A percentile compares a stretch with the other conserved stretches of the same genome.
Conservation (phyloP, 1,140 invertebrate species). For the Drosophila orena region DNA sequence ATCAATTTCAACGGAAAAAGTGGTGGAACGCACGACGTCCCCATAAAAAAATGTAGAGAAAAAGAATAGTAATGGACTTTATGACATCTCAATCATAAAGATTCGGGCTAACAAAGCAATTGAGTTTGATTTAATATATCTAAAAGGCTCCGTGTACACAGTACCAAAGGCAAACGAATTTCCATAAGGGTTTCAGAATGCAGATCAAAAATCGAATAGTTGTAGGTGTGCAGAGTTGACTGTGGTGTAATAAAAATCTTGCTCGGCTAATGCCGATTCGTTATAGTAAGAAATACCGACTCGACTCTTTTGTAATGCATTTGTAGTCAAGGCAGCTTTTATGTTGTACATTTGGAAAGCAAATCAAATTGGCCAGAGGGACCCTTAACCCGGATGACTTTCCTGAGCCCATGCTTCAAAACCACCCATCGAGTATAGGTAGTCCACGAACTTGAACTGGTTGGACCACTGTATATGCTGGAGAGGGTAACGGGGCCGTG, state of each 20-base stretch:
- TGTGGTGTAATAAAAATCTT: constrained; percentile 26
- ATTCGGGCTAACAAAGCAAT: constrained; percentile 44
- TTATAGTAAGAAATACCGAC: constrained; percentile 16
- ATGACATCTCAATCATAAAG: constrained; percentile 33
- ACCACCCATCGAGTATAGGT: constrained; percentile 3
- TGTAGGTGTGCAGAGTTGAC: constrained; percentile 25
- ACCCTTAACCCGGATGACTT: constrained; percentile 2
- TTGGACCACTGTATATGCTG: not conserved
- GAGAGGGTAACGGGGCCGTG: not conserved
- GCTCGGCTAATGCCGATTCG: constrained; percentile 36
- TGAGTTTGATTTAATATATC: constrained; percentile 52
- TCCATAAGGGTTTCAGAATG: constrained; percentile 22
- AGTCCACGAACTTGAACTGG: constrained; percentile 34
- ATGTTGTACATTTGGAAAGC: constrained; percentile 49
- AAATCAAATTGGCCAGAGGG: constrained; percentile 23
- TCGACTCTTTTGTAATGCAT: constrained; percentile 33
- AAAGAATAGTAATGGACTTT: constrained; percentile 23
- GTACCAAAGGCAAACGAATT: constrained; percentile 5
- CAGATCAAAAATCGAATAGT: not conserved
- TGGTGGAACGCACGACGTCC: no score
- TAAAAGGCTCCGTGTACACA: constrained; percentile 33
- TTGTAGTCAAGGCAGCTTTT: constrained; percentile 8
- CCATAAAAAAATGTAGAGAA: not conserved
- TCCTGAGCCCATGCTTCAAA: not conserved
- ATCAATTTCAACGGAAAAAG: not conserved